Conservation (phyloP, 2,797 vertebrate genomes). For the Tokudaia muenninki region DNA sequence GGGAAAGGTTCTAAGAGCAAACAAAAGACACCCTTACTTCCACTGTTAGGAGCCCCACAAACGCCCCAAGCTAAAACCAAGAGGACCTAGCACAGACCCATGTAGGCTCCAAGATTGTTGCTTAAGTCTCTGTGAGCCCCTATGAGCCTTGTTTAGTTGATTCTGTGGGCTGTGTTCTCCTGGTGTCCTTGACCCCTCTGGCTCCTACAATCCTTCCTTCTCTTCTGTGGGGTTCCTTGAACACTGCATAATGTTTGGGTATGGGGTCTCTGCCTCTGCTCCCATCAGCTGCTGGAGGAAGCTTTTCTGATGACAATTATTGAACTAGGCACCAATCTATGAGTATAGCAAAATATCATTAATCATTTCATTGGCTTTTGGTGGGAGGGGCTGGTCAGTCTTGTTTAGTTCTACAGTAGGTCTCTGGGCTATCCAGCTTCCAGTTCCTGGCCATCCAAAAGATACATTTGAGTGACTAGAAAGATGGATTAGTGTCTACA, state of each 20-base stretch:
- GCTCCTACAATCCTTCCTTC: background rate
- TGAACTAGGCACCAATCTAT: background rate
- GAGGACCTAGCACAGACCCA: background rate
- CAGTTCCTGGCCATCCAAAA: background rate
- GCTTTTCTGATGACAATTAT: background rate
- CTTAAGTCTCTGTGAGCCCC: background rate
- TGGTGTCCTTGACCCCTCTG: background rate
- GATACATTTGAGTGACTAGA: background rate
- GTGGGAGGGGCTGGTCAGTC: background rate
- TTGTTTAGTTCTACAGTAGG: background rate
- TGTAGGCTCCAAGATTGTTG: background rate
- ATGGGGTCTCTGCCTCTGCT: background rate
- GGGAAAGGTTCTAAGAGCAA: background rate
- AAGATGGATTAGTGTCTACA: background rate
- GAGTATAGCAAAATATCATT: background rate
- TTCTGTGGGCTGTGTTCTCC: background rate
- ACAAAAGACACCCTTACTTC: background rate
- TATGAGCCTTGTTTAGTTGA: background rate
- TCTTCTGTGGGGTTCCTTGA: background rate
- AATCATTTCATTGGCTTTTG: background rate
- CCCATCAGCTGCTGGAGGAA: background rate
- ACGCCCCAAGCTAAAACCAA: background rate
- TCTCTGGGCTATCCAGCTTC: background rate
- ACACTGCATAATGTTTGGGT: background rate
- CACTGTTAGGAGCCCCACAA: background rate